Base-by-base conservation (phyloP, 2,888 invertebrate species). In the Phania funesta region DNA sequence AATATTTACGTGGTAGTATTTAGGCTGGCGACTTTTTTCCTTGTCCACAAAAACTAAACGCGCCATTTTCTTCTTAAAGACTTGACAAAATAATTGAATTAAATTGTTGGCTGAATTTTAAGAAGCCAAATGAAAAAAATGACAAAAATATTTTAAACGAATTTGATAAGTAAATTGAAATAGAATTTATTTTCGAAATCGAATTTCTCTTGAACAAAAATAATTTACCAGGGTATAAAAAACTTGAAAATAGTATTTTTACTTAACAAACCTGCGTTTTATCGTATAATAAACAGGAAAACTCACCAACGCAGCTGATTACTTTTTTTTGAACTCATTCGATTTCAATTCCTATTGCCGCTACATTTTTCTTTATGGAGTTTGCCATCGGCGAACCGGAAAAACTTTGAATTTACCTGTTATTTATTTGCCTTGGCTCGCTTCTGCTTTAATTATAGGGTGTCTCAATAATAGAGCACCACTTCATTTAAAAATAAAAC, bases 1-100 rank as follows among this genome's bases (percentile, higher is more conserved):
- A 6, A 0, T 6, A 78, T 78, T 38, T 44, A 89, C 89, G 76
- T 80, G 85, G 50, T 86, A 89, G 68, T 86, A 86, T 65, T 86
- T 86, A 9, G 80, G 75, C 68, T 83, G 84, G 38, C 86, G 86
- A 32, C 84, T 74, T 76, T 84, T 85, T 3, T 26, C 22, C 62
- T 87, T 86, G 7, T 88, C 87, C 1, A 84, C 85, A 50, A 89
- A 89, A 3, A 87, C 86, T 26, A 89, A 79, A 60, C 87, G 89
- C 16, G 88, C 87, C 89, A 89, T 89, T 71, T 80, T 76, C 13
- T 32, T 48, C 0, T 32, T n/a, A 18, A 7, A 16, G 26, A 62
- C 29, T 67, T 13, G 6, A 35, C 22, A 35, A 24, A 16, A 24
- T 9, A 35, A 18, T 20, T 65, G 4, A 58, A 29, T 8, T 44